These are phyloP conservation scores for Dysmachus trigonus DNA, from an alignment of 2,888 invertebrate species.

Conservation along the genomic window DNA sequence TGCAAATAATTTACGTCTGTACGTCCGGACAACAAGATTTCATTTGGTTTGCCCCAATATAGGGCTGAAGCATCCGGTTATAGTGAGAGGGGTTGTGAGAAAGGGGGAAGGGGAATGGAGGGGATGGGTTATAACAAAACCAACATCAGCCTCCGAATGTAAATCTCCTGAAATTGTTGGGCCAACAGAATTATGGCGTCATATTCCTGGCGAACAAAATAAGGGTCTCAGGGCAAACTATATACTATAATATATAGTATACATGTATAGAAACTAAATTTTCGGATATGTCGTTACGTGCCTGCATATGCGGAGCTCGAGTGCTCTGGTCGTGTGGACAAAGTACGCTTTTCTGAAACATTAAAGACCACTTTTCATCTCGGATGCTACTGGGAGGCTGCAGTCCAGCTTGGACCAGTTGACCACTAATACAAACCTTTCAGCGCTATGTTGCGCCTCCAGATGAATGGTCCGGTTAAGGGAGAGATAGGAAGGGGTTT, in stretches of 20 bases:
- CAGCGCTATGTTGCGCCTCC: background rate
- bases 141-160: slow-evolving; percentile 30
- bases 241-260: too few species aligned
- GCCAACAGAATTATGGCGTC: slow-evolving; percentile 45
- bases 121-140: background rate
- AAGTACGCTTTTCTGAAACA: slow-evolving; percentile 32
- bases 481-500: background rate
- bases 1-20: slow-evolving; percentile 38
- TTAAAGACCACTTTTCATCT: slow-evolving; percentile 41
- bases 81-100: background rate
- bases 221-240: slow-evolving; percentile 4
- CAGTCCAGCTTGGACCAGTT: background rate
- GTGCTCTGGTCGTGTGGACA: background rate
- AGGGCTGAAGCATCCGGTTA: background rate
- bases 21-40: slow-evolving; percentile 27
- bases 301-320: background rate
- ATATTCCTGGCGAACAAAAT: background rate
- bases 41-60: background rate
- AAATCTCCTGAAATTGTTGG: slow-evolving; percentile 49
- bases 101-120: too few species aligned
- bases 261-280: slow-evolving; percentile 40
- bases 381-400: background rate
- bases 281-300: slow-evolving; percentile 21
- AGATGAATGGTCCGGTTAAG: background rate
- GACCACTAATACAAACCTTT: slow-evolving; percentile 23